These are phyloP conservation scores for Chelonus insularis DNA, from an alignment of 1,140 invertebrate species.

Conservation along the genomic window DNA sequence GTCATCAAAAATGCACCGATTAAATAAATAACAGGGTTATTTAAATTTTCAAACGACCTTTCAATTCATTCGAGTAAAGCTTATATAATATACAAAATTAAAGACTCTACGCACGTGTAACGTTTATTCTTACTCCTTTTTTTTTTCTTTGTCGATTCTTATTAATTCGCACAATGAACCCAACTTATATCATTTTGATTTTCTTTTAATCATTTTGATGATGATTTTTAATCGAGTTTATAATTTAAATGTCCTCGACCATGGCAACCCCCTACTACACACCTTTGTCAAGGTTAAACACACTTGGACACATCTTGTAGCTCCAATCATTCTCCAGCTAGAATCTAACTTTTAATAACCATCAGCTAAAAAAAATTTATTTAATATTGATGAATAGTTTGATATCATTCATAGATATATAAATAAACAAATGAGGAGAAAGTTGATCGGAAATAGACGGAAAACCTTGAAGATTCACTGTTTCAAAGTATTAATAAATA, in stretches of 20 bases:
- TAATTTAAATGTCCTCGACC: conserved; percentile 8
- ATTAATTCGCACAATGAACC: conserved; percentile 1
- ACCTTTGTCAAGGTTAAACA: no score
- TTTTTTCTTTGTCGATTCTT: neutral
- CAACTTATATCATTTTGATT: neutral
- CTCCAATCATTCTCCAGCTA: no score
- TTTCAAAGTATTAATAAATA: neutral
- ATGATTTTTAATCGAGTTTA: neutral
- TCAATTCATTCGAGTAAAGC: no score
- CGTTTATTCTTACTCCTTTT: neutral
- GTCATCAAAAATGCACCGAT: no score
- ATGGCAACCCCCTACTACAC: neutral
- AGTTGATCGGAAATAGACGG: conserved; percentile 5
- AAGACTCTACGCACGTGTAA: neutral
- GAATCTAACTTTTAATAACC: no score
- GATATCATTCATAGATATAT: no score
- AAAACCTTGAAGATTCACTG: neutral
- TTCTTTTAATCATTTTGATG: neutral
- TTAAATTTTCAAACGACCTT: no score
- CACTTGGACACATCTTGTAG: no score
- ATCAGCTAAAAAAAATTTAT: no score
- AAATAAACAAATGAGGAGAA: conserved; percentile 11
- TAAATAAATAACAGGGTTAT: no score
- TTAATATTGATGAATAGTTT: no score
- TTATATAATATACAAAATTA: no score